Base-by-base conservation (phyloP, 2,888 invertebrate species). In the Heliconius ethilla region DNA sequence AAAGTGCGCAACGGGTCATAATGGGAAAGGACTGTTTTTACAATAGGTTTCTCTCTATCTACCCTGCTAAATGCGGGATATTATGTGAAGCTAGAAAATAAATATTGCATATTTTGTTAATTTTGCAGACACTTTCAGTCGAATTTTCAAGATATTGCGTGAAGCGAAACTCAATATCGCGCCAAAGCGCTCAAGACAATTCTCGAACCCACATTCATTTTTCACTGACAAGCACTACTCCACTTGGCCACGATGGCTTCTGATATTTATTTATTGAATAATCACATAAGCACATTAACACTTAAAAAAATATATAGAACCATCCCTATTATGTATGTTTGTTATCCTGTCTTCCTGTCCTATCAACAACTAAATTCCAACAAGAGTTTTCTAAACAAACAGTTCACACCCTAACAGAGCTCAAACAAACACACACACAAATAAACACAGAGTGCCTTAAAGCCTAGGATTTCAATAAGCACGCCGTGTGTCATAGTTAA, bases 401-500 rank as follows among this genome's bases (percentile, higher is more conserved):
- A 63, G 27, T 25, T 25, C 63, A 6, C 27, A 63, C 25, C 25
- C 63, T 59, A 59, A 63, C 63, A 18, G 15, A 27, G 15, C 27
- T 15, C 63, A 37, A 63, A 37, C 62, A 63, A 73, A 59, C 25
- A 27, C 55, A 40, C 9, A 3, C n/a, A 73, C 59, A 15, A 22
- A 33, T n/a, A 13, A 9, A 59, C 9, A 27, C 62, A 67, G 40
- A 55, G 27, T 62, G 59, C 40, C 18, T 13, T 62, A 55, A 70
- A 70, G 70, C 76, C 59, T 51, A 66, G 77, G 79, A 80, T 84
- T 86, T 85, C 86, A 86, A 86, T 86, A 85, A 84, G 79, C 84
- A 82, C 79, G 79, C 83, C 83, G 84, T 87, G 85, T 85, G 88
- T 88, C 86, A 86, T 85, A 85, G 85, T 87, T 86, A 86, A 85